A percentile compares a stretch with the other conserved stretches of the same genome.
Conservation (phyloP, 2,113 vertebrate genomes). For the Empidonax alnorum region DNA sequence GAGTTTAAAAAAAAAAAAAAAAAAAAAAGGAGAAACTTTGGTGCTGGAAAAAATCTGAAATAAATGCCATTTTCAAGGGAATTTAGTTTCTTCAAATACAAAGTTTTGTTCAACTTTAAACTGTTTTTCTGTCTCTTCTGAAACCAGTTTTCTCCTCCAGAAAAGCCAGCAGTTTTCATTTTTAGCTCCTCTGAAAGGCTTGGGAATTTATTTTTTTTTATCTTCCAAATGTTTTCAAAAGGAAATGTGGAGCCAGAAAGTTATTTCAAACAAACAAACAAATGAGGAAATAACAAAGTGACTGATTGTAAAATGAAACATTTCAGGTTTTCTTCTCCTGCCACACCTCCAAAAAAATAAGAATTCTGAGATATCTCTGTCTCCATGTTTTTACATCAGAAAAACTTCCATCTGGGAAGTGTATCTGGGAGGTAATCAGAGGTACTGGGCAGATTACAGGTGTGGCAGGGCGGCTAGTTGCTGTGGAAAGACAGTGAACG, state of each 20-base stretch:
- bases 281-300: constrained; percentile 28
- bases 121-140: not conserved
- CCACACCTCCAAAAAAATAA: fast-evolving
- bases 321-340: not conserved
- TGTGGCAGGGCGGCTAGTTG: not conserved
- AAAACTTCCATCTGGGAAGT: not conserved
- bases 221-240: constrained; percentile 23
- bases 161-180: constrained; percentile 35
- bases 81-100: constrained; percentile 15
- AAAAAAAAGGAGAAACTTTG: not conserved
- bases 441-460: not conserved
- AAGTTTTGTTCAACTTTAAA: not conserved
- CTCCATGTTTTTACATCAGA: not conserved
- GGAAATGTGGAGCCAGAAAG: constrained; percentile 9
- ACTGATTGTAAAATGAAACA: constrained; percentile 4
- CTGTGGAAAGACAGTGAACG: not conserved
- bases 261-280: constrained; percentile 33
- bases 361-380: not conserved
- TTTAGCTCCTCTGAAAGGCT: constrained; percentile 24
- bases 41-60: not conserved
- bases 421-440: not conserved
- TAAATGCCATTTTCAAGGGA: not conserved
- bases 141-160: not conserved
- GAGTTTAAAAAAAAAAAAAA: not conserved
- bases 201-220: not conserved